Evolutionary conservation across 2,113 vertebrate genomes (phyloP).

Genomic region (Lasiurus cinereus): DNA sequence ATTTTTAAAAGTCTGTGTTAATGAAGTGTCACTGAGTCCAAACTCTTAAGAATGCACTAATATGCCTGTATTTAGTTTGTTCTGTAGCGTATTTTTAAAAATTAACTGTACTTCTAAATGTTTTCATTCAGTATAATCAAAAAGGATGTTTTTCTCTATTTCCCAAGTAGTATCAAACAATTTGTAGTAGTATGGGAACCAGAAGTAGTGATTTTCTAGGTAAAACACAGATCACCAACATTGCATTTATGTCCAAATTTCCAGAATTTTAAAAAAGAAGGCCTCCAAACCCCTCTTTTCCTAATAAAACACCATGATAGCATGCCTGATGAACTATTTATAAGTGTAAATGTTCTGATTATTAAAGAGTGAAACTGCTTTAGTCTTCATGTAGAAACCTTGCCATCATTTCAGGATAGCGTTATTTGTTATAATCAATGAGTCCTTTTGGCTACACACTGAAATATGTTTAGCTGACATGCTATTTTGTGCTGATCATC

Average conservation of each 20-base stretch:
- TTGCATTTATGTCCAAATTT: neutral
- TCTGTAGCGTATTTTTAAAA: neutral
- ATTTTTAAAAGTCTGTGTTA: constrained; percentile 51
- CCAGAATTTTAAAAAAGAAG: neutral
- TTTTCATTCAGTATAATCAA: neutral
- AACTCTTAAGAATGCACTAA: constrained; percentile 23
- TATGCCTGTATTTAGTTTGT: neutral
- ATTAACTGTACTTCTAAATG: neutral
- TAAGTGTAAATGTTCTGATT: neutral
- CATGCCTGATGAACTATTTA: neutral
- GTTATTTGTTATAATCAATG: neutral
- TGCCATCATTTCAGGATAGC: neutral
- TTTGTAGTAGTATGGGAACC: neutral
- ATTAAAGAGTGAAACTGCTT: neutral
- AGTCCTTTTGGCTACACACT: neutral
- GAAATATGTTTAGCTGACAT: neutral
- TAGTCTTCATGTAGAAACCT: constrained; percentile 6
- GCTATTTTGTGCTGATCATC: neutral
- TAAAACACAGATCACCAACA: neutral
- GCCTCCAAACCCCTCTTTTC: neutral
- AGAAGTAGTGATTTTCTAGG: neutral
- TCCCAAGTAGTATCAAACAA: constrained; percentile 34
- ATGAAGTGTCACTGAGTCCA: neutral
- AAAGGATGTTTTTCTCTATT: neutral
- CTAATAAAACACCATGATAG: neutral